Conservation (phyloP, 1,140 invertebrate species). For the Sitodiplosis mosellana region DNA sequence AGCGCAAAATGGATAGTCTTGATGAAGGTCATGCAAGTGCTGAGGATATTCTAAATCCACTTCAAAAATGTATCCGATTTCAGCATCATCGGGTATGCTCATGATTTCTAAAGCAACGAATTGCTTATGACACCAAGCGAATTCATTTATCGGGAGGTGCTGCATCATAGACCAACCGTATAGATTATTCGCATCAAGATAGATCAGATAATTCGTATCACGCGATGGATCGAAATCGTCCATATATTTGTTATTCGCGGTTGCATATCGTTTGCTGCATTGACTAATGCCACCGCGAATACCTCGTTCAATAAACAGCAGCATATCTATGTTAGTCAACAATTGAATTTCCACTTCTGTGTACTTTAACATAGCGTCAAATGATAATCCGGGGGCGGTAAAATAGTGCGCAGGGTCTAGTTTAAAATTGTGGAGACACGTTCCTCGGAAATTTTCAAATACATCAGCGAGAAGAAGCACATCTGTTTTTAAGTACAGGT, state of each 20-base stretch:
- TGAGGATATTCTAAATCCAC: slow-evolving; percentile 20
- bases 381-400: slow-evolving; percentile 18
- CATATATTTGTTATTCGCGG: slow-evolving; percentile 29
- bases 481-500: slow-evolving; percentile 26
- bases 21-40: slow-evolving; percentile 30
- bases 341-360: slow-evolving; percentile 27
- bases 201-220: slow-evolving; percentile 19
- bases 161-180: slow-evolving; percentile 31
- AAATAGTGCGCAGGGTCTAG: slow-evolving; percentile 20
- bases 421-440: slow-evolving; percentile 12
- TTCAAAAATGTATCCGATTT: slow-evolving; percentile 33
- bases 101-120: slow-evolving; percentile 6
- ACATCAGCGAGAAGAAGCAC: slow-evolving; percentile 25
- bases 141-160: slow-evolving; percentile 22
- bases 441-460: slow-evolving; percentile 28
- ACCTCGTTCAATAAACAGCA: slow-evolving; percentile 22
- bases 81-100: slow-evolving; percentile 18
- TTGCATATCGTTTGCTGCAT: slow-evolving; percentile 20
- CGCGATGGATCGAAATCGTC: slow-evolving; percentile 19
- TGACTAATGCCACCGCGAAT: slow-evolving; percentile 23
- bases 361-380: slow-evolving; percentile 24
- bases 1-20: slow-evolving; percentile 29
- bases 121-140: slow-evolving; percentile 25
- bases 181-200: slow-evolving; percentile 34
- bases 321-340: slow-evolving; percentile 25